These are phyloP conservation scores for Hylaeus anthracinus DNA, from an alignment of 1,140 invertebrate genomes.

Conservation along the genomic window DNA sequence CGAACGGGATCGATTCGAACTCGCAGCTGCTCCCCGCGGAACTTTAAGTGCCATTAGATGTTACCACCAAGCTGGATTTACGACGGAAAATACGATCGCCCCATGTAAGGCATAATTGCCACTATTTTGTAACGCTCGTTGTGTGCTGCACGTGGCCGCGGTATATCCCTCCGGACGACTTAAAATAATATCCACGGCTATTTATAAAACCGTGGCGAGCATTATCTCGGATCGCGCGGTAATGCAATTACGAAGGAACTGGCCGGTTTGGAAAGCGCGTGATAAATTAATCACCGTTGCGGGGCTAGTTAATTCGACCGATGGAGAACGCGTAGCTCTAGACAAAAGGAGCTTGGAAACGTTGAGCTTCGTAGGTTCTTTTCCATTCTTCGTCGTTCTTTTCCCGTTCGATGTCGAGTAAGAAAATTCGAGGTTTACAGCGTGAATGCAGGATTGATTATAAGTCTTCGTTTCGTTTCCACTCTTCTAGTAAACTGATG, in stretches of 20 bases:
- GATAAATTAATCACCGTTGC: constrained; percentile 20
- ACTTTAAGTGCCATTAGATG: constrained; percentile 24
- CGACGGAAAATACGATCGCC: constrained; percentile 41
- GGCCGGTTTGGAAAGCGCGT: neutral
- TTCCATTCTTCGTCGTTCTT: no score
- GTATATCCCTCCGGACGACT: constrained; percentile 19
- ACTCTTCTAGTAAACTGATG: no score
- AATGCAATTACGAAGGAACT: constrained; percentile 24
- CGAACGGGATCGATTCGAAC: neutral
- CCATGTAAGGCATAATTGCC: constrained; percentile 43
- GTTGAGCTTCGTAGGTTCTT: neutral
- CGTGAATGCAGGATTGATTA: no score
- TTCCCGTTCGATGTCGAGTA: neutral
- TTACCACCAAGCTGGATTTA: constrained; percentile 1
- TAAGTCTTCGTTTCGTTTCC: no score
- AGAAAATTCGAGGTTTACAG: no score
- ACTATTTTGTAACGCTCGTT: constrained; percentile 38
- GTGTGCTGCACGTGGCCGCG: constrained; percentile 19
- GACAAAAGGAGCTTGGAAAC: neutral
- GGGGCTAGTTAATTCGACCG: neutral
- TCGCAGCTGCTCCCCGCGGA: constrained; percentile 6
- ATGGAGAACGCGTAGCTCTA: neutral
- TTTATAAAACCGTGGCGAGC: constrained; percentile 38
- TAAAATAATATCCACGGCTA: constrained; percentile 42
- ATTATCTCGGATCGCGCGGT: constrained; percentile 38